Percentiles rank a stretch among this genome's conserved stretches.
phyloP scores from a whole-genome alignment of 2,113 vertebrate species.

The Odocoileus virginianus region DNA sequence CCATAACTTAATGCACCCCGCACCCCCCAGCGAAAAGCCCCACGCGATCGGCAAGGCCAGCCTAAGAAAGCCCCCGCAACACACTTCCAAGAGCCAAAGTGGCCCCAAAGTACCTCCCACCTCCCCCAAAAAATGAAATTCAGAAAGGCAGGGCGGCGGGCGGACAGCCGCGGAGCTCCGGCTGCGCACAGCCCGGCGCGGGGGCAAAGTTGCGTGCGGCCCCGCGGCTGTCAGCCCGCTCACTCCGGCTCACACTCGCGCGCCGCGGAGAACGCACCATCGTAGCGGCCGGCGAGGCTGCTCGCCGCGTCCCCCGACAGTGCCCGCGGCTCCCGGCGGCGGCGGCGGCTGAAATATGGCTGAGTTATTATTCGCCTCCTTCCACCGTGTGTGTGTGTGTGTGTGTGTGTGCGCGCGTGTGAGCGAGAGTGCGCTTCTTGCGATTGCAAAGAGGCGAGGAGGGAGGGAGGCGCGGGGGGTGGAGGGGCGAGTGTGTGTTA shows the following conservation, averaged over 20 bases:
- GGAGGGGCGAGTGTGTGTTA: constrained; percentile 27
- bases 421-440: constrained; percentile 65
- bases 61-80: constrained; percentile 13
- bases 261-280: constrained; percentile 78
- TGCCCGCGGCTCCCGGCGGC: constrained; percentile 61
- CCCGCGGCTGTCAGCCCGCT: constrained; percentile 76
- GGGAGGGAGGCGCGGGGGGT: constrained; percentile 30
- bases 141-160: constrained; percentile 19
- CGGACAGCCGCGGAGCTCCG: constrained; percentile 12
- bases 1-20: constrained; percentile 57
- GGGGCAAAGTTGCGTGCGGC: constrained; percentile 67
- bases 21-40: constrained; percentile 33
- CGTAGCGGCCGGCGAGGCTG: constrained; percentile 68
- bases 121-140: background rate
- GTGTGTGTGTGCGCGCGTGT: constrained; percentile 41
- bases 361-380: constrained; percentile 76
- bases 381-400: constrained; percentile 52
- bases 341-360: constrained; percentile 73
- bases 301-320: constrained; percentile 58
- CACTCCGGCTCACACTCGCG: constrained; percentile 58
- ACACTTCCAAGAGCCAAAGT: constrained; percentile 66
- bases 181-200: constrained; percentile 34
- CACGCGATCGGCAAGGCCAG: constrained; percentile 29
- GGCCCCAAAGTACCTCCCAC: constrained; percentile 57
- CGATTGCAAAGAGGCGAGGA: constrained; percentile 54